These are phyloP conservation scores for Leuctra nigra DNA, from an alignment of 2,888 invertebrate species.

Conservation along the genomic window DNA sequence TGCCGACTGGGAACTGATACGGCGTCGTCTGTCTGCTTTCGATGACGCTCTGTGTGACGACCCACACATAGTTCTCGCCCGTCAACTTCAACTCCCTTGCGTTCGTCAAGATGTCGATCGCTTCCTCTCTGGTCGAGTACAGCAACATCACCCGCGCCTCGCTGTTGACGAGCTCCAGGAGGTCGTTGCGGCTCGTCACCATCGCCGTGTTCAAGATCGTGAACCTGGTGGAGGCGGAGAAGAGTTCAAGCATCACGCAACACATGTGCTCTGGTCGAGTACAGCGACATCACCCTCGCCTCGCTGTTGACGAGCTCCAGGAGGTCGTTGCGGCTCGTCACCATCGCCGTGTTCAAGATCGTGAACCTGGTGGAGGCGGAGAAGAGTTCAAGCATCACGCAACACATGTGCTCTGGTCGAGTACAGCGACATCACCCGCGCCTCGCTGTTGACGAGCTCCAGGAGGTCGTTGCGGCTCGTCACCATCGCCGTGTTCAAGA, in stretches of 20 bases:
- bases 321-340: constrained; percentile 67
- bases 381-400: background rate
- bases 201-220: constrained; percentile 81
- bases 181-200: constrained; percentile 66
- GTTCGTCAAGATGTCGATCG: constrained; percentile 69
- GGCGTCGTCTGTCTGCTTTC: constrained; percentile 62
- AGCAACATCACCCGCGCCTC: constrained; percentile 90
- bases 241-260: background rate
- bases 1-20: constrained; percentile 80
- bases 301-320: constrained; percentile 80
- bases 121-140: constrained; percentile 85
- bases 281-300: constrained; percentile 86
- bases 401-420: constrained; percentile 44
- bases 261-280: constrained; percentile 50
- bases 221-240: constrained; percentile 60
- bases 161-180: constrained; percentile 76
- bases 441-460: constrained; percentile 81
- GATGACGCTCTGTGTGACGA: constrained; percentile 90
- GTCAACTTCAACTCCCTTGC: constrained; percentile 69
- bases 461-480: constrained; percentile 67
- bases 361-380: constrained; percentile 68
- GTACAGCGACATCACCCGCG: constrained; percentile 87
- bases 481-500: constrained; percentile 78
- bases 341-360: constrained; percentile 77
- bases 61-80: constrained; percentile 93